Percentiles rank a stretch among this genome's conserved stretches.
phyloP scores from a whole-genome alignment of 2,113 vertebrate genomes.

The Vimba vimba region DNA sequence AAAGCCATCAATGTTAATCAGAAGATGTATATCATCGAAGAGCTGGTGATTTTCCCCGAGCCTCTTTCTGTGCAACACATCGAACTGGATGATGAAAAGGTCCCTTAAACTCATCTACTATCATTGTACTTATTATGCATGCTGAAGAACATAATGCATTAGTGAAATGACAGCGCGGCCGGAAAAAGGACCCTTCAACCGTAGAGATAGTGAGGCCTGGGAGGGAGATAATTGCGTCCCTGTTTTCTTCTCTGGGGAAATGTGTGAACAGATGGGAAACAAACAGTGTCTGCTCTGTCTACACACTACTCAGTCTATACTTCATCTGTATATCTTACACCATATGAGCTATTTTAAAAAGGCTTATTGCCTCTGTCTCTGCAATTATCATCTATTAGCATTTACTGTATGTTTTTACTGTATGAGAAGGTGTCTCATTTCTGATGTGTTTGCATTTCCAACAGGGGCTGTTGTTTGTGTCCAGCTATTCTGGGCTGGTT shows the following conservation, averaged over 20 bases:
- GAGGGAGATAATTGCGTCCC: conserved; percentile 63
- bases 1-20: conserved; percentile 84
- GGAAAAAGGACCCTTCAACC: conserved; percentile 49
- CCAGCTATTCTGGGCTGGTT: conserved; percentile 82
- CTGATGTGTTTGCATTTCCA: conserved; percentile 46
- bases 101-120: background rate
- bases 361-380: background rate
- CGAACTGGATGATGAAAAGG: conserved; percentile 84
- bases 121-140: conserved; percentile 16
- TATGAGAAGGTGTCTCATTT: conserved; percentile 27
- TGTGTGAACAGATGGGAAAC: conserved; percentile 61
- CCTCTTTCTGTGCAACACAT: conserved; percentile 85
- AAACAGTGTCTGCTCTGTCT: conserved; percentile 57
- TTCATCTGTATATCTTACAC: background rate
- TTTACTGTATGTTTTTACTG: background rate
- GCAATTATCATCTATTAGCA: conserved; percentile 18
- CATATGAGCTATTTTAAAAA: conserved; percentile 16
- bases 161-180: conserved; percentile 56
- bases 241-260: conserved; percentile 58
- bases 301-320: conserved; percentile 6
- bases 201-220: background rate
- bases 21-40: conserved; percentile 87
- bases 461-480: conserved; percentile 86
- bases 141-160: conserved; percentile 46
- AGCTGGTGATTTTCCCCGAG: conserved; percentile 81